phyloP scores from a whole-genome alignment of 2,888 invertebrate genomes.

The Baronia brevicornis region DNA sequence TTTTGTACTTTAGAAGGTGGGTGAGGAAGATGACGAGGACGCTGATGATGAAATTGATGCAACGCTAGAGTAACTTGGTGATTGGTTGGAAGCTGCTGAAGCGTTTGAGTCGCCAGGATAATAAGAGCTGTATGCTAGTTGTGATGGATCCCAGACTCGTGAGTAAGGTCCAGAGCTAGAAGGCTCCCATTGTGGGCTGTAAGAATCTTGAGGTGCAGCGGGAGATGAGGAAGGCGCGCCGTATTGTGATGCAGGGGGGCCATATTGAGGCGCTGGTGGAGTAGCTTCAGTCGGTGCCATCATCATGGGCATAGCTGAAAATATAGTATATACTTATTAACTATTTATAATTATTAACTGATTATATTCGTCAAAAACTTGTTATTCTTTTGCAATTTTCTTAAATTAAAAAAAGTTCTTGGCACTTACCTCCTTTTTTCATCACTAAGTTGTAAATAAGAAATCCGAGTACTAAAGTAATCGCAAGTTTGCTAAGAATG shows the following conservation, averaged over 20 bases:
- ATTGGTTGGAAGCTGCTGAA: conserved; percentile 73
- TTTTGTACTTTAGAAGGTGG: conserved; percentile 39
- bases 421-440: conserved; percentile 85
- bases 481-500: conserved; percentile 88
- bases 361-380: too few species aligned
- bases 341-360: background rate
- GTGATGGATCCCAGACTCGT: conserved; percentile 84
- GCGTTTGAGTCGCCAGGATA: conserved; percentile 79
- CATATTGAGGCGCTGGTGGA: conserved; percentile 79
- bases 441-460: conserved; percentile 83
- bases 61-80: conserved; percentile 64
- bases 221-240: conserved; percentile 68
- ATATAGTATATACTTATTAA: conserved; percentile 14
- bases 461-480: conserved; percentile 87
- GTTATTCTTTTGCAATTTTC: too few species aligned
- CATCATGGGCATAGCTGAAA: conserved; percentile 84
- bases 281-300: conserved; percentile 74
- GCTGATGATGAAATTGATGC: conserved; percentile 61
- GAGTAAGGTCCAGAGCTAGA: conserved; percentile 85
- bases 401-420: too few species aligned
- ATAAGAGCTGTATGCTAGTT: conserved; percentile 82
- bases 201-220: conserved; percentile 80
- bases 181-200: conserved; percentile 83
- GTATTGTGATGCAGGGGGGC: conserved; percentile 78
- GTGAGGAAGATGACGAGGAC: conserved; percentile 40